A percentile compares a stretch with the other conserved stretches of the same genome.
Conservation (phyloP, 1,140 invertebrate genomes). For the Bombus sibiricus region DNA sequence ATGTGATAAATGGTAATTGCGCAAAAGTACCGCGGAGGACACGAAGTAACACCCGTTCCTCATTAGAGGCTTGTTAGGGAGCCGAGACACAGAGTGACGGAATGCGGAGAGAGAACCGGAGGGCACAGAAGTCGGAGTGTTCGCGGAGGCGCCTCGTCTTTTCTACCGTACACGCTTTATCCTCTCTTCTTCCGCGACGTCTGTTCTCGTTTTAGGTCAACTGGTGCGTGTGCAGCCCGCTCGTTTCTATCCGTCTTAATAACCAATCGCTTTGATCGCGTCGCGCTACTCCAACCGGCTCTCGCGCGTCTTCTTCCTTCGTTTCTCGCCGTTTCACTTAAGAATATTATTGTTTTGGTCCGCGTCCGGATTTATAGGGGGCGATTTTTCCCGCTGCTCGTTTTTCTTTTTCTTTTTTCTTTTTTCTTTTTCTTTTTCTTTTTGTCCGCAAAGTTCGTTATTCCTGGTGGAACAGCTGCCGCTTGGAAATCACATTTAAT, state of each 20-base stretch:
- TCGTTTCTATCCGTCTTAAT: conserved; percentile 41
- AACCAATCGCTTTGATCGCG: conserved; percentile 50
- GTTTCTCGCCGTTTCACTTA: background rate
- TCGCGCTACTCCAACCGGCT: background rate
- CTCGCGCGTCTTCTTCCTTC: background rate
- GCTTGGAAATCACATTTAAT: conserved; percentile 39
- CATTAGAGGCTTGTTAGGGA: conserved; percentile 79
- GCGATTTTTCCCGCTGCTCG: no score
- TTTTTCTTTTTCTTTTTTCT: no score
- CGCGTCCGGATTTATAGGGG: background rate
- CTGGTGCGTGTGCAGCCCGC: background rate
- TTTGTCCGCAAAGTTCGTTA: background rate
- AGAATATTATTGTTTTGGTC: conserved; percentile 1
- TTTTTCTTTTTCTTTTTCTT: background rate
- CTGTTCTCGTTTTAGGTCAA: conserved; percentile 51
- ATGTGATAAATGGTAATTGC: conserved; percentile 79
- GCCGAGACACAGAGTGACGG: conserved; percentile 71
- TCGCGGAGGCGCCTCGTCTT: conserved; percentile 63
- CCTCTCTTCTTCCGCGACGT: conserved; percentile 24
- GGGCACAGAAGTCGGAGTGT: conserved; percentile 69
- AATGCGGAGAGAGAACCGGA: conserved; percentile 65
- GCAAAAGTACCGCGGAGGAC: conserved; percentile 73
- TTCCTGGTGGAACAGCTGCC: background rate
- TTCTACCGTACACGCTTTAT: conserved; percentile 49
- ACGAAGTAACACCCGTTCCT: conserved; percentile 78